Conservation (phyloP, 2,888 invertebrate genomes). For the Andrena chrysosceles region DNA sequence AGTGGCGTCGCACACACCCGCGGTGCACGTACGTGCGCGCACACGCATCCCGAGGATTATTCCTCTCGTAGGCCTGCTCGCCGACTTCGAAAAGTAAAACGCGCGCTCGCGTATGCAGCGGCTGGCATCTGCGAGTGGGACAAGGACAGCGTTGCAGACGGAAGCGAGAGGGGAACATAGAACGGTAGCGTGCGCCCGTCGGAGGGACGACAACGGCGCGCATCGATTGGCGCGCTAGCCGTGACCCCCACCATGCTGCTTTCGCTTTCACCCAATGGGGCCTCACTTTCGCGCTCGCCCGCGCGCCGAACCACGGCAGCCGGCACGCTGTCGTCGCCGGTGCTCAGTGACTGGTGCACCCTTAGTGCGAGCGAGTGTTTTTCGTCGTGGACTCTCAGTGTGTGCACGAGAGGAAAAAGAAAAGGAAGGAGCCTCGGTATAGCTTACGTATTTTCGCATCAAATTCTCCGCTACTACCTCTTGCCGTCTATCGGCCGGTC, state of each 20-base stretch:
- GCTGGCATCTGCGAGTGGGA: background rate
- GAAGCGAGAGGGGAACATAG: constrained; percentile 32
- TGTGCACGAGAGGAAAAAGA: constrained; percentile 56
- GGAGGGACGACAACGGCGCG: constrained; percentile 78
- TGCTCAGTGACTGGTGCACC: constrained; percentile 80
- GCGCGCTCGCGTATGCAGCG: constrained; percentile 62
- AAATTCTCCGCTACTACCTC: constrained; percentile 7
- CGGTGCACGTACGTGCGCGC: constrained; percentile 25
- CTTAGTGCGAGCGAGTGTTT: constrained; percentile 76
- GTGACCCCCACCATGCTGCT: constrained; percentile 84
- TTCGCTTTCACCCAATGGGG: constrained; percentile 85
- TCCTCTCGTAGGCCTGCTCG: constrained; percentile 56
- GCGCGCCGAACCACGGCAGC: constrained; percentile 78
- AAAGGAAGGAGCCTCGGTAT: constrained; percentile 52
- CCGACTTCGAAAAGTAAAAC: constrained; percentile 74
- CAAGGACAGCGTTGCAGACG: background rate
- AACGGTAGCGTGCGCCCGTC: constrained; percentile 66
- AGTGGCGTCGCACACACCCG: background rate
- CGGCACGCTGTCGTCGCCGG: constrained; percentile 76
- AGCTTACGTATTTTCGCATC: constrained; percentile 20
- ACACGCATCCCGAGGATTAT: constrained; percentile 62
- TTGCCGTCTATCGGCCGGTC: background rate
- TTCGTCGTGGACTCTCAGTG: constrained; percentile 68
- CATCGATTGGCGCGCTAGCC: constrained; percentile 85
- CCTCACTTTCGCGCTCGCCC: constrained; percentile 84